These are phyloP conservation scores for Hiodon alosoides DNA, from an alignment of 2,113 vertebrate species.

Conservation along the genomic window DNA sequence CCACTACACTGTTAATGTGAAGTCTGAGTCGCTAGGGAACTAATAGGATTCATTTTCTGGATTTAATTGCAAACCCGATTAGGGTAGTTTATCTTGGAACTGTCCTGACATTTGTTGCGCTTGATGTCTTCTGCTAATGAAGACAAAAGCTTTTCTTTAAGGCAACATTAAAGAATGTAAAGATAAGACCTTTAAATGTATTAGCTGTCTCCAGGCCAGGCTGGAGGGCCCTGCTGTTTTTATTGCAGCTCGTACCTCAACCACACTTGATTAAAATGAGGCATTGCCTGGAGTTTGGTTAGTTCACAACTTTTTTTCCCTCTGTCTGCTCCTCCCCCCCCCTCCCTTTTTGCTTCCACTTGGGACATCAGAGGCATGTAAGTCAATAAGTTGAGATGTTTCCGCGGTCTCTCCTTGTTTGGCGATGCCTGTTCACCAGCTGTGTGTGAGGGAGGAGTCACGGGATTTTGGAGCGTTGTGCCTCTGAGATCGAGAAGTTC, in stretches of 20 bases:
- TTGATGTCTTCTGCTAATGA: too few relatives aligned
- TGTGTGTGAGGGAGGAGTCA: slow-evolving; percentile 7
- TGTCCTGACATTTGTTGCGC: too few relatives aligned
- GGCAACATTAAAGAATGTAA: too few relatives aligned
- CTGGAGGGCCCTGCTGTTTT: neutral
- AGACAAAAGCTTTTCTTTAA: too few relatives aligned
- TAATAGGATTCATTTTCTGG: too few relatives aligned
- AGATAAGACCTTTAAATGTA: too few relatives aligned
- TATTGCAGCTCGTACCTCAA: neutral
- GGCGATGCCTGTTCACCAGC: neutral
- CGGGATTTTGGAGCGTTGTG: too few relatives aligned
- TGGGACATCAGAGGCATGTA: slow-evolving; percentile 63
- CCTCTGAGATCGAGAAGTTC: too few relatives aligned
- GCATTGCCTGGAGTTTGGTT: slow-evolving; percentile 17
- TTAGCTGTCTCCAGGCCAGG: too few relatives aligned
- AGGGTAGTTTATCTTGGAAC: too few relatives aligned
- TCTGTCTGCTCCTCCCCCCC: slow-evolving; percentile 23
- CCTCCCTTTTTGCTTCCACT: slow-evolving; percentile 48
- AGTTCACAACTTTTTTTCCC: slow-evolving; percentile 34
- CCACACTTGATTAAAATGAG: neutral
- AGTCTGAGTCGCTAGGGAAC: too few relatives aligned
- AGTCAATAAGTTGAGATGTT: slow-evolving; percentile 39
- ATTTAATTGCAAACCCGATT: too few relatives aligned
- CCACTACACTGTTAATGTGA: neutral
- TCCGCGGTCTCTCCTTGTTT: neutral